These are phyloP conservation scores for Caprella mutica DNA, from an alignment of 2,888 invertebrate species.

Conservation along the genomic window DNA sequence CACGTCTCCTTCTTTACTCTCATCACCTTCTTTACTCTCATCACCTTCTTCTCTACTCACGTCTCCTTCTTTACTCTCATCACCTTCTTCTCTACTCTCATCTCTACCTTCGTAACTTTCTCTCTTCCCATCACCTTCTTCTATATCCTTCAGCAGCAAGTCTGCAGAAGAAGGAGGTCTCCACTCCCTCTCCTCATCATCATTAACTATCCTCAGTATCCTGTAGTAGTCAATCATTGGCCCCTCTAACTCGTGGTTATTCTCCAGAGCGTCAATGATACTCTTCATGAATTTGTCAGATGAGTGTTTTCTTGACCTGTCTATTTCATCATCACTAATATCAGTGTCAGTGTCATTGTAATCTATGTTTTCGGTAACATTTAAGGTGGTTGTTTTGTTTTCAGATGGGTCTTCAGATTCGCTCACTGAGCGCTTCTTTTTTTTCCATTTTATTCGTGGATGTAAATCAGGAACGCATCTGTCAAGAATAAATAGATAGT, in stretches of 20 bases:
- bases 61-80: too few species aligned
- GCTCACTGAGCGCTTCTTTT: slow-evolving; percentile 24
- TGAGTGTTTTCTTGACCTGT: too few species aligned
- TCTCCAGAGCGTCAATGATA: background rate
- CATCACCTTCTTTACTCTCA: background rate
- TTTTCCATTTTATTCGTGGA: slow-evolving; percentile 29
- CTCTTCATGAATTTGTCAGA: background rate
- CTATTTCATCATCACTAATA: background rate
- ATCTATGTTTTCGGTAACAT: too few species aligned
- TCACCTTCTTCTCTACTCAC: background rate
- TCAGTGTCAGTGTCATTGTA: too few species aligned
- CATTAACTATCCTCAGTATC: slow-evolving; percentile 10
- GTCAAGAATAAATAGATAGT: background rate
- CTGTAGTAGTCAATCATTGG: slow-evolving; percentile 24
- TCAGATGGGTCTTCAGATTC: background rate
- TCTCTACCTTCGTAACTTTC: too few species aligned
- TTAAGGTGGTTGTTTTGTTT: too few species aligned
- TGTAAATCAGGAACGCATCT: slow-evolving; percentile 30
- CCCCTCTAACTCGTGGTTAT: slow-evolving; percentile 15
- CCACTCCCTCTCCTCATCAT: background rate
- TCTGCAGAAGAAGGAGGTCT: too few species aligned
- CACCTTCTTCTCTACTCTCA: too few species aligned
- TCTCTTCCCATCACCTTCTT: background rate
- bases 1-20: background rate
- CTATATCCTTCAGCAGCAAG: too few species aligned